Conservation (phyloP, 2,797 vertebrate species). For the Eutrigla gurnardus region DNA sequence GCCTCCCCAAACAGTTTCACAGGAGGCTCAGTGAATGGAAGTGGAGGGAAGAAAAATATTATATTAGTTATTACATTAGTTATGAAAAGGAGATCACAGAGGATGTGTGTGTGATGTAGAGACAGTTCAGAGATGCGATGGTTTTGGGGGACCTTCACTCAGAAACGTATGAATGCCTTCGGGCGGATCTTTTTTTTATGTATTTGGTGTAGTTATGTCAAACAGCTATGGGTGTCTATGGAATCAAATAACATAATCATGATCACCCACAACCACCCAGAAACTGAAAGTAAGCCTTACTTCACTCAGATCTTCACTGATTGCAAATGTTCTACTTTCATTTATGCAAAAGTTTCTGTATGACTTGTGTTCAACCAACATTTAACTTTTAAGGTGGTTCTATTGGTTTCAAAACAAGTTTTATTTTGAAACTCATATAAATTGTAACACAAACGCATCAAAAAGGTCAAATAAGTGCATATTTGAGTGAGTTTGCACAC, state of each 20-base stretch:
- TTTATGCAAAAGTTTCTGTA: neutral
- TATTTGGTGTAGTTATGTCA: neutral
- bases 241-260: neutral
- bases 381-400: neutral
- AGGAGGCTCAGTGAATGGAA: neutral
- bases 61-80: neutral
- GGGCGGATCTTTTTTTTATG: neutral
- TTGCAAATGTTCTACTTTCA: neutral
- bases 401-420: neutral
- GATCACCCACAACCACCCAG: neutral
- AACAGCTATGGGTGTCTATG: neutral
- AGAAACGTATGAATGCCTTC: neutral
- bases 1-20: neutral
- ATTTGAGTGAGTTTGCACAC: slow-evolving; percentile 9
- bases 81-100: neutral
- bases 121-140: neutral
- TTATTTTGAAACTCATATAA: neutral
- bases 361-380: neutral
- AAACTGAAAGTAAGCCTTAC: neutral
- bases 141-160: neutral
- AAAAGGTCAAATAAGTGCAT: slow-evolving; percentile 13
- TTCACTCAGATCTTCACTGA: neutral
- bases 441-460: neutral
- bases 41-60: neutral
- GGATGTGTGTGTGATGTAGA: slow-evolving; percentile 1